A percentile compares a stretch with the other conserved stretches of the same genome.
Evolutionary conservation across 2,888 invertebrate species (phyloP).

Genomic region (Halictus ligatus): DNA sequence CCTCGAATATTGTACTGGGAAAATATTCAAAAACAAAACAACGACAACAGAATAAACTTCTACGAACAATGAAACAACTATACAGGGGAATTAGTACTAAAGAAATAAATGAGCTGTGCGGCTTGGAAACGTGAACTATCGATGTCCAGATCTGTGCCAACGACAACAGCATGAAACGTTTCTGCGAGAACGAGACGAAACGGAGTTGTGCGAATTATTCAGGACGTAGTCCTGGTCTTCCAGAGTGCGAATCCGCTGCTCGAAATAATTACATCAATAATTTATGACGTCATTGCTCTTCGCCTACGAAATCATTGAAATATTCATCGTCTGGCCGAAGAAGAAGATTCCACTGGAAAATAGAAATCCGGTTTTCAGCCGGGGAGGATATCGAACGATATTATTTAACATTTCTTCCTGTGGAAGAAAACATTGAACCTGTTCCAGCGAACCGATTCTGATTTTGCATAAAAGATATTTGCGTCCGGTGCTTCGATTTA

Average conservation of each 20-base stretch:
- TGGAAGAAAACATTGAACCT: background rate
- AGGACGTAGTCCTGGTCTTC: background rate
- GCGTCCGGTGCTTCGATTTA: slow-evolving; percentile 25
- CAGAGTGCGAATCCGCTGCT: background rate
- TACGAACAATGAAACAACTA: too few species aligned
- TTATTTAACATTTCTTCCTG: background rate
- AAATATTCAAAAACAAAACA: too few species aligned
- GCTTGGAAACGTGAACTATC: background rate
- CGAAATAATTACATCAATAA: slow-evolving; percentile 52
- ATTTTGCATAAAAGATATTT: background rate
- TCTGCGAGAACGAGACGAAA: background rate
- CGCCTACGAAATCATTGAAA: slow-evolving; percentile 11
- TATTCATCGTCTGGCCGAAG: slow-evolving; percentile 24
- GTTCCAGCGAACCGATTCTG: too few species aligned
- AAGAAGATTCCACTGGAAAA: background rate
- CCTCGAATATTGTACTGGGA: too few species aligned
- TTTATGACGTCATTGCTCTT: slow-evolving; percentile 33
- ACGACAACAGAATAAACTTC: too few species aligned
- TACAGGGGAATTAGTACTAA: too few species aligned
- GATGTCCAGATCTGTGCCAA: background rate
- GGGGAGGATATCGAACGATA: background rate
- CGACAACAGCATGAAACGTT: slow-evolving; percentile 9
- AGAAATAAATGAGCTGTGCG: background rate
- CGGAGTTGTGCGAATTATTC: slow-evolving; percentile 42
- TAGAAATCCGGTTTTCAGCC: background rate